Percentiles rank a stretch among this genome's conserved stretches.
phyloP scores from a whole-genome alignment of 2,888 invertebrate species.

The Lasioglossum malachurum region DNA sequence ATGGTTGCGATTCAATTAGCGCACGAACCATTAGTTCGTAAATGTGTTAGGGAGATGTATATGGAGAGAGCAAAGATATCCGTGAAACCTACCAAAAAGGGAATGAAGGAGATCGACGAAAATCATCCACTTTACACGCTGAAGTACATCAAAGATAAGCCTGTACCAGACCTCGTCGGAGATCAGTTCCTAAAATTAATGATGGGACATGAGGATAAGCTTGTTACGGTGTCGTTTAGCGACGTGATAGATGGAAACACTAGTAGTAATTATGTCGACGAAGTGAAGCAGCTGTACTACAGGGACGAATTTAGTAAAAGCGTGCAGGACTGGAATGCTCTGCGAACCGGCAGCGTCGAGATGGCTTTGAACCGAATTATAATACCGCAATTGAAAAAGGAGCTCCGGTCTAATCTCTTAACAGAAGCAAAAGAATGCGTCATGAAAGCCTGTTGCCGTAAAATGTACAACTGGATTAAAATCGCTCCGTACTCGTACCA shows the following conservation, averaged over 20 bases:
- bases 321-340: conserved; percentile 97
- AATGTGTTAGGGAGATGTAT: conserved; percentile 93
- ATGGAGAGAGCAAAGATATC: conserved; percentile 94
- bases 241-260: conserved; percentile 93
- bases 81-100: conserved; percentile 94
- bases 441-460: conserved; percentile 93
- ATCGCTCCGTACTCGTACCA: conserved; percentile 92
- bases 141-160: conserved; percentile 97
- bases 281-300: conserved; percentile 94
- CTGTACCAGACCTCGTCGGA: conserved; percentile 93
- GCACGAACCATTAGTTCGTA: conserved; percentile 95
- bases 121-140: conserved; percentile 94
- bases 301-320: conserved; percentile 97
- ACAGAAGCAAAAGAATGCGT: conserved; percentile 95
- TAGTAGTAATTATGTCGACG: conserved; percentile 92
- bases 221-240: conserved; percentile 90
- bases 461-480: conserved; percentile 96
- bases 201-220: conserved; percentile 93
- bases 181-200: conserved; percentile 95
- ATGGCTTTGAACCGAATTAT: conserved; percentile 95
- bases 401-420: conserved; percentile 91
- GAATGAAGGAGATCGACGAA: conserved; percentile 98
- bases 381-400: conserved; percentile 95
- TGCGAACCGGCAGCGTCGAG: conserved; percentile 95
- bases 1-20: conserved; percentile 98